These are phyloP conservation scores for Pseudolycoriella hygida DNA, from an alignment of 2,888 invertebrate genomes.

Conservation along the genomic window DNA sequence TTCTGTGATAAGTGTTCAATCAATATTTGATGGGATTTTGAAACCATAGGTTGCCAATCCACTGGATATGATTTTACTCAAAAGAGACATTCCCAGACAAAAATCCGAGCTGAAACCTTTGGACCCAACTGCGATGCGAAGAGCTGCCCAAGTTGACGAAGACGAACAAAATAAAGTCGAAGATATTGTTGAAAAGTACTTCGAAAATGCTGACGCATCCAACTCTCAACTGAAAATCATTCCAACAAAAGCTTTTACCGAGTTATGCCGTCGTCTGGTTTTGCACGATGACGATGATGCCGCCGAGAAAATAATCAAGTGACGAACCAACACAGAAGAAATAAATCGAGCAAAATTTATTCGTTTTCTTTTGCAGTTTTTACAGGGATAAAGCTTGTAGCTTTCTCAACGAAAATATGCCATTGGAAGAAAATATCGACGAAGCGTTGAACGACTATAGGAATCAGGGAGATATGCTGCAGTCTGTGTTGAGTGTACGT, in stretches of 20 bases:
- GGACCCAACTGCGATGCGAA: conserved; percentile 22
- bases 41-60: conserved; percentile 64
- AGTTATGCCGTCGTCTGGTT: conserved; percentile 50
- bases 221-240: conserved; percentile 44
- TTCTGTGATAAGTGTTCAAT: background rate
- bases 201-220: conserved; percentile 32
- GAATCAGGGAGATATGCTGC: conserved; percentile 3
- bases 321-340: no score
- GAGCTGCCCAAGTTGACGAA: conserved; percentile 15
- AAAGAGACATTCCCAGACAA: conserved; percentile 30
- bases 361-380: conserved; percentile 22
- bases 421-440: conserved; percentile 31
- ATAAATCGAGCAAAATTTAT: no score
- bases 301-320: conserved; percentile 34
- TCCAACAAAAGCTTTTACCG: conserved; percentile 56
- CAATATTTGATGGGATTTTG: no score
- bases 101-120: conserved; percentile 16
- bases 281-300: conserved; percentile 41
- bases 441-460: conserved; percentile 23
- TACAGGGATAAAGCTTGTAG: conserved; percentile 34
- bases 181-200: conserved; percentile 42
- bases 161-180: conserved; percentile 30
- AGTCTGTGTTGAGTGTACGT: conserved; percentile 6
- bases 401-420: conserved; percentile 31
- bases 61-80: conserved; percentile 59